Base-by-base conservation (phyloP, 2,797 vertebrate genomes). In the Sphaeramia orbicularis region DNA sequence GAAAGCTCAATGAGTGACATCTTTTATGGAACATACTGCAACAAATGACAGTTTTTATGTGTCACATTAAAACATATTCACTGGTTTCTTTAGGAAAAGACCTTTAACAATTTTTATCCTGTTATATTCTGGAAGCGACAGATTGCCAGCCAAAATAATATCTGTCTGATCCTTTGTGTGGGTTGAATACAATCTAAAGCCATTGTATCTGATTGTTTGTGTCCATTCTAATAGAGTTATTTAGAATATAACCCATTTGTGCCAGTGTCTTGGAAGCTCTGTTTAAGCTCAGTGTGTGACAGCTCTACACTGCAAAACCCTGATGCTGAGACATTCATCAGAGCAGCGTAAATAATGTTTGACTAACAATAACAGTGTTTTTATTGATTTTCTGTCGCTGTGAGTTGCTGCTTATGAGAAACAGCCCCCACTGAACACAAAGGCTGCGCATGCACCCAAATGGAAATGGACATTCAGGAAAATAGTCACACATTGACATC, bases 371-470 rank as follows among this genome's bases (percentile, higher is more conserved):
- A 89, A 83, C 60, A 18, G 35, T 1, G 50, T 87, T 87, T 81
- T 69, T 77, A 90, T 90, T 74, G 87, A 91, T 86, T 74, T 83
- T 19, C 80, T 83, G 87, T 85, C 77, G 1, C 59, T 59, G 53
- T 36, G 24, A 72, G 55, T 74, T 63, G 47, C 73, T 50, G 44
- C 38, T 84, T 37, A 83, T 80, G 78, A 85, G 73, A 74, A 89
- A 55, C 75, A 62, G 70, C 63, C 32, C 1, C 19, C 51, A 16
- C 18, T 24, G 49, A 71, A 21, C 38, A 55, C 61, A 51, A 50
- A 52, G 18, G 4, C 16, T 10, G 0, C 63, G 56, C 64, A 18
- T 18, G 14, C 53, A 58, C 54, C 43, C 27, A 30, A 8, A 53
- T 52, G 13, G 13, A 72, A 37, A 68, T 10, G 21, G n/a, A 44